A percentile compares a stretch with the other conserved stretches of the same genome.
These are phyloP conservation scores for Patella vulgata DNA, from an alignment of 1,140 invertebrate species.

Conservation along the genomic window DNA sequence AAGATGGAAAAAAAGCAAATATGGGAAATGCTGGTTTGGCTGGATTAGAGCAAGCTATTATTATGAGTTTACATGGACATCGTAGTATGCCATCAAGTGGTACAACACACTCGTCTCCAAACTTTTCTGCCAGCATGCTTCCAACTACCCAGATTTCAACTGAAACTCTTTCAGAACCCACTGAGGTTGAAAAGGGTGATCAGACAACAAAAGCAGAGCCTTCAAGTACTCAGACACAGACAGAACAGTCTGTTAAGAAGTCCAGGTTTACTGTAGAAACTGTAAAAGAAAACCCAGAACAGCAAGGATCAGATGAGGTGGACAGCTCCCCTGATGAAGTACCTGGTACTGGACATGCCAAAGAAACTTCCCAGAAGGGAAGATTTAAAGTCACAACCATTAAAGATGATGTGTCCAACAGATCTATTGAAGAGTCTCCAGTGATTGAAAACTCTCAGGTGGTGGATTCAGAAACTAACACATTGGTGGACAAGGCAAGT, in stretches of 20 bases:
- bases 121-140: background rate
- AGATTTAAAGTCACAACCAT: conserved; percentile 36
- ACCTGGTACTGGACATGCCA: background rate
- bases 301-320: conserved; percentile 1
- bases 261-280: conserved; percentile 3
- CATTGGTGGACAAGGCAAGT: conserved; percentile 25
- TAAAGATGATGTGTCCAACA: conserved; percentile 13
- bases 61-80: conserved; percentile 34
- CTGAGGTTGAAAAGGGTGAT: background rate
- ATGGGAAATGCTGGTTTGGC: conserved; percentile 26
- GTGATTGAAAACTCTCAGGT: conserved; percentile 2
- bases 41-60: conserved; percentile 41
- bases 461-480: conserved; percentile 20
- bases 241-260: background rate
- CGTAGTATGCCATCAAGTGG: conserved; percentile 25
- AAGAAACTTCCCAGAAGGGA: conserved; percentile 22
- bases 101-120: background rate
- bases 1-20: conserved; percentile 15
- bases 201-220: background rate
- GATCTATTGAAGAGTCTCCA: conserved; percentile 6
- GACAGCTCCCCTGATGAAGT: background rate
- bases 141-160: conserved; percentile 1
- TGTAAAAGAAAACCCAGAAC: background rate
- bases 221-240: background rate
- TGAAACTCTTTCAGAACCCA: conserved; percentile 1